Conservation (phyloP, 2,797 vertebrate species). For the Glossophaga mutica region DNA sequence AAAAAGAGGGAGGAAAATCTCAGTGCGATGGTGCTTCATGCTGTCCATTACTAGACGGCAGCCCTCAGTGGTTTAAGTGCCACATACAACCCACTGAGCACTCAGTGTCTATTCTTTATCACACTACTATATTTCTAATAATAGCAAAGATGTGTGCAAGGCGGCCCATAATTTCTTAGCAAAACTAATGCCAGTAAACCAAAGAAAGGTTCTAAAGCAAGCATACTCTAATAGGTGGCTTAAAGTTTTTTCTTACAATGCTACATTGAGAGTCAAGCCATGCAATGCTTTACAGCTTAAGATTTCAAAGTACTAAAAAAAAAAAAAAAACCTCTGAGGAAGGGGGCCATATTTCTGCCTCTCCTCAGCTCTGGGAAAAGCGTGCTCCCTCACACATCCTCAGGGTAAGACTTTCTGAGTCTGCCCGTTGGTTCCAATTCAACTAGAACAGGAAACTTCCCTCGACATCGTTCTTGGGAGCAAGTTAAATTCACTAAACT, state of each 20-base stretch:
- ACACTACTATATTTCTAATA: conserved; percentile 14
- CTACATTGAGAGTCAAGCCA: conserved; percentile 57
- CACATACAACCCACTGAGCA: conserved; percentile 68
- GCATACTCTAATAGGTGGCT: conserved; percentile 12
- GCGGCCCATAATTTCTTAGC: conserved; percentile 59
- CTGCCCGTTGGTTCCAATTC: not conserved
- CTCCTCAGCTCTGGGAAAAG: not conserved
- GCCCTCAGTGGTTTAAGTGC: conserved; percentile 71
- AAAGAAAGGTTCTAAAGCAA: conserved; percentile 56
- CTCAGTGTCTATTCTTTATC: conserved; percentile 50
- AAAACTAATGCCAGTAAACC: conserved; percentile 47
- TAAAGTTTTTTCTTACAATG: conserved; percentile 26
- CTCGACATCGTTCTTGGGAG: not conserved
- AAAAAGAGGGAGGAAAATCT: conserved; percentile 74
- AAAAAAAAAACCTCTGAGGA: not conserved
- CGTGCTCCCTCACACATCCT: not conserved
- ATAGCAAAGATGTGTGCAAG: conserved; percentile 29
- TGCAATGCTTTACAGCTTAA: conserved; percentile 49
- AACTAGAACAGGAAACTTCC: not conserved
- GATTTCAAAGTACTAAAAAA: conserved; percentile 26
- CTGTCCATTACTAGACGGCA: conserved; percentile 76
- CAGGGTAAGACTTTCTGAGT: not conserved
- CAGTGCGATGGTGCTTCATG: conserved; percentile 72
- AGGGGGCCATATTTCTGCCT: not conserved
- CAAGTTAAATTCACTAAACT: not conserved